A percentile compares a stretch with the other conserved stretches of the same genome.
Evolutionary conservation across 2,888 invertebrate genomes (phyloP).

Genomic region (Epiblema foenella): DNA sequence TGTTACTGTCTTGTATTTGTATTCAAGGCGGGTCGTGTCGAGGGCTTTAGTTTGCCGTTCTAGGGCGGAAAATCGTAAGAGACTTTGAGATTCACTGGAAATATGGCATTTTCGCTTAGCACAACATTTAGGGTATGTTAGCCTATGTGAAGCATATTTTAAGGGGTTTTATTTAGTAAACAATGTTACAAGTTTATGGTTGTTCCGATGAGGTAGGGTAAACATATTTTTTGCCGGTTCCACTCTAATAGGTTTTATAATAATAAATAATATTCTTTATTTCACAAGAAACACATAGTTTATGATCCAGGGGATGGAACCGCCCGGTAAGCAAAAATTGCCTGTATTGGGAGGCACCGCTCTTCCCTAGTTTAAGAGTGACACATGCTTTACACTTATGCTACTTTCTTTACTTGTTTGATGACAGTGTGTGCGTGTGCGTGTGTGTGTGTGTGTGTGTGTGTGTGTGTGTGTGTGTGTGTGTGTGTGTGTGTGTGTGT

Average conservation of each 20-base stretch:
- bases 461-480: too few relatives aligned
- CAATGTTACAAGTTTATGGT: not conserved
- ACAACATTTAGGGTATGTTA: not conserved
- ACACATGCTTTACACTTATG: too few relatives aligned
- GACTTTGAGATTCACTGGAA: not conserved
- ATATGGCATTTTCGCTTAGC: not conserved
- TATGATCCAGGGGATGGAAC: too few relatives aligned
- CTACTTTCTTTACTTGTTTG: too few relatives aligned
- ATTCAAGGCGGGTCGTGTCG: constrained; percentile 25
- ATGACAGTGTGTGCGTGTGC: too few relatives aligned
- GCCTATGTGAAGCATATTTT: constrained; percentile 11
- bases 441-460: too few relatives aligned
- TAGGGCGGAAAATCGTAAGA: not conserved
- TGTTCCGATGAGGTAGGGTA: not conserved
- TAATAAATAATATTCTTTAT: too few relatives aligned
- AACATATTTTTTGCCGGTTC: not conserved
- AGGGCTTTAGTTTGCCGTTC: constrained; percentile 12
- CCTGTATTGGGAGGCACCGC: too few relatives aligned
- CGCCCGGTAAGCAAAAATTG: too few relatives aligned
- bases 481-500: too few relatives aligned
- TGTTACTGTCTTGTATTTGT: constrained; percentile 36
- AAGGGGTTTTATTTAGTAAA: constrained; percentile 5
- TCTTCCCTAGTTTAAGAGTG: too few relatives aligned
- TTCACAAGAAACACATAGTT: too few relatives aligned
- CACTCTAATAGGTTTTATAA: not conserved